A percentile compares a stretch with the other conserved stretches of the same genome.
Evolutionary conservation across 2,113 vertebrate species (phyloP).

Genomic region (Aegithalos caudatus): DNA sequence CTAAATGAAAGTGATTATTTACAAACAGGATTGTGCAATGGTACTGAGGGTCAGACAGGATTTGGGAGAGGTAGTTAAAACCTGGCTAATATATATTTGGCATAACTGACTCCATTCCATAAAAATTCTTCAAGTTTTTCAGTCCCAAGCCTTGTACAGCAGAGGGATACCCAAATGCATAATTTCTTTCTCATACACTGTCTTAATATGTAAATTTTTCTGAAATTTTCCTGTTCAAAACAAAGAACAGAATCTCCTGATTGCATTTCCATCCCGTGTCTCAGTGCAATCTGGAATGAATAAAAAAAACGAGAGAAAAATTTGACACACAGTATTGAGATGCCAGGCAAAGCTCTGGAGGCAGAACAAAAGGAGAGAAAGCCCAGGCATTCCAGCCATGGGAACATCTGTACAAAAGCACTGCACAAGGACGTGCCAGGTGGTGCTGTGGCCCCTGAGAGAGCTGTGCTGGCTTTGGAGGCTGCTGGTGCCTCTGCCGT

Average conservation of each 20-base stretch:
- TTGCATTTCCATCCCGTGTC: neutral
- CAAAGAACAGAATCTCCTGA: neutral
- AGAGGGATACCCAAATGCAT: neutral
- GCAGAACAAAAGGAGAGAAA: neutral
- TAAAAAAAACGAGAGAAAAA: conserved; percentile 5
- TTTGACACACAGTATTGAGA: conserved; percentile 12
- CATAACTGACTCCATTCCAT: neutral
- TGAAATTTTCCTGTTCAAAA: neutral
- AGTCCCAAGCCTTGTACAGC: neutral
- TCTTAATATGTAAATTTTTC: neutral
- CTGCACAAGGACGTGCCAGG: neutral
- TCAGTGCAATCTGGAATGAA: conserved; percentile 36
- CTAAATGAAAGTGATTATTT: neutral
- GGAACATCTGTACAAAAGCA: conserved; percentile 4
- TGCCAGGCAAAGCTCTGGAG: conserved; percentile 18
- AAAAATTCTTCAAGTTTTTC: neutral
- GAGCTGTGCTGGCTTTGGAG: neutral
- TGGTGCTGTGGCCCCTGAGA: neutral
- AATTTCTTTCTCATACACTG: neutral
- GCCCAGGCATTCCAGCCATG: conserved; percentile 27
- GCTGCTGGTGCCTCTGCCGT: fast-evolving
- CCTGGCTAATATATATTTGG: neutral
- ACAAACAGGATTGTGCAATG: neutral
- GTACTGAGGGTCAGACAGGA: neutral
- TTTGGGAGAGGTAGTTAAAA: neutral